Percentiles rank a stretch among this genome's conserved stretches.
phyloP scores from a whole-genome alignment of 2,888 invertebrate species.

The Himalopsyche anomala region DNA sequence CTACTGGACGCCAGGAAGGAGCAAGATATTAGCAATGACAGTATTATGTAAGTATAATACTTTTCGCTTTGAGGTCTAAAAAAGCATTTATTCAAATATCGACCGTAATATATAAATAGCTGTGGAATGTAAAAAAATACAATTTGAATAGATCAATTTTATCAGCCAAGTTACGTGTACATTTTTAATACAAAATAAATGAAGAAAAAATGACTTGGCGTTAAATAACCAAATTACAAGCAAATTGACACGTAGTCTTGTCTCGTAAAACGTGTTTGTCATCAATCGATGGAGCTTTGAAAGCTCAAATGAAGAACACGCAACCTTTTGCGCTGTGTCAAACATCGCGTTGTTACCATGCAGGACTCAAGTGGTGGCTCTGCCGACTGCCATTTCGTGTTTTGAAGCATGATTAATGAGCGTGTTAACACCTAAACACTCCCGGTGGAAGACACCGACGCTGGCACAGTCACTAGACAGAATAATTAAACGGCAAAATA shows the following conservation, averaged over 20 bases:
- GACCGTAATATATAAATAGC: too few species aligned
- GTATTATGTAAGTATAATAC: too few species aligned
- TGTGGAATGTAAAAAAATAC: too few species aligned
- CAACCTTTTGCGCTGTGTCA: slow-evolving; percentile 13
- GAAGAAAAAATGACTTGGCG: neutral
- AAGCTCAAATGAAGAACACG: slow-evolving; percentile 20
- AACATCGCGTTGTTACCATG: slow-evolving; percentile 22
- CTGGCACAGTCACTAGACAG: neutral
- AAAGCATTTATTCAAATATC: too few species aligned
- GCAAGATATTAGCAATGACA: too few species aligned
- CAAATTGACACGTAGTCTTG: slow-evolving; percentile 8
- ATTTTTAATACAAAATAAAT: too few species aligned
- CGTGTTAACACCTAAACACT: slow-evolving; percentile 48
- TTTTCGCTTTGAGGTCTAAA: too few species aligned
- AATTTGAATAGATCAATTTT: too few species aligned
- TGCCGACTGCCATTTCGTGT: slow-evolving; percentile 61
- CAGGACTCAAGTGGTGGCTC: slow-evolving; percentile 19
- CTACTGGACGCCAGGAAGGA: too few species aligned
- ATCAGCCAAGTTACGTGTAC: too few species aligned
- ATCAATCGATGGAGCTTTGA: slow-evolving; percentile 8
- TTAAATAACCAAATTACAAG: neutral
- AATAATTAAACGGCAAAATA: slow-evolving; percentile 1
- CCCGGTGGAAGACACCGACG: slow-evolving; percentile 5
- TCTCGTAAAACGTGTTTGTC: neutral
- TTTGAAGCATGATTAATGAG: slow-evolving; percentile 60